Evolutionary conservation across 2,113 vertebrate genomes (phyloP), one percentile per base, ranked within the genome.

Genomic region (Pseudolaguvia tuberculata): DNA sequence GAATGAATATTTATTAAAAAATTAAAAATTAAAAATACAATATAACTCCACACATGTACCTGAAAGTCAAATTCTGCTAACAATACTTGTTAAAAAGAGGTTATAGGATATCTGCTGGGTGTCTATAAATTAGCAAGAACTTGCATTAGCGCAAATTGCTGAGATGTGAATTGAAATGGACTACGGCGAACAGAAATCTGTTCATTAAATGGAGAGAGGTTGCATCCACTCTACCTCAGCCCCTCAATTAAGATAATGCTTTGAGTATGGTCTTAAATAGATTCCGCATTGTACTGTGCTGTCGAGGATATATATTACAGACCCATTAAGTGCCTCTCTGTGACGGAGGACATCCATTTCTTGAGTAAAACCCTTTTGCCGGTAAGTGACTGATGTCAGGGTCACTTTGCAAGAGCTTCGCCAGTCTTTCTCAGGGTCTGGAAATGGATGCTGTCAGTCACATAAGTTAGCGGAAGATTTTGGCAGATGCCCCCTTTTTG

Each of bases 201-300:
- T 80, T 82, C 78, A 84, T 82, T 82, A 82, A 84, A 81, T 69
- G 76, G 58, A 69, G 74, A 72, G 62, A 79, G 75, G 73, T 70
- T 76, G 72, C 58, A 79, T 79, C 73, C 58, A 73, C 78, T 69
- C 71, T 80, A 82, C 72, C 78, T 78, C 57, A 78, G 78, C 76
- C 77, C 72, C 74, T 78, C 80, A 82, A 80, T 84, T 84, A 80
- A 82, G 80, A 80, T 82, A 84, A 84, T 76, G 76, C 70, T 77
- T 83, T 79, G 78, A 72, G 80, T 76, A 78, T 75, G 75, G 76
- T 78, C 72, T 80, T 78, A 81, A 75, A 83, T 79, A 74, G 74
- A 71, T 74, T 70, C 75, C 45, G 48, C 66, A 77, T 74, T 80
- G 50, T 78, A 73, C 69, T 70, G 68, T 4, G 72, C 47, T 73